phyloP scores from a whole-genome alignment of 2,888 invertebrate species.

The Papilio gigon region DNA sequence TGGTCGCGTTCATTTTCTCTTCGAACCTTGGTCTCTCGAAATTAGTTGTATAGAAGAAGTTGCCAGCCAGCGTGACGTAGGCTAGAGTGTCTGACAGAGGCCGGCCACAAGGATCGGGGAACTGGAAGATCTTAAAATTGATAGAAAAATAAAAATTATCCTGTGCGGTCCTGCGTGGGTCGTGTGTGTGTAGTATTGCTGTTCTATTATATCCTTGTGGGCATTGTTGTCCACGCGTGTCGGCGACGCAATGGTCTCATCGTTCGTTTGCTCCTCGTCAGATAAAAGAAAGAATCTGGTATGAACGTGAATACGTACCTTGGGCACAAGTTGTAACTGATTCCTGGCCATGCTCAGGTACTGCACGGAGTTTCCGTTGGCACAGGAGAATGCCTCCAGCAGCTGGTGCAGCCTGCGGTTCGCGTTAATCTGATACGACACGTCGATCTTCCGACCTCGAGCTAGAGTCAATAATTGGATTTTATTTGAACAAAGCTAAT shows the following conservation, averaged over 20 bases:
- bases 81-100: conserved; percentile 56
- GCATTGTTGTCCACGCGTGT: too few relatives aligned
- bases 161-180: too few relatives aligned
- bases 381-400: not conserved
- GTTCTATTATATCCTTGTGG: too few relatives aligned
- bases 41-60: conserved; percentile 63
- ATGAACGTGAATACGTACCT: too few relatives aligned
- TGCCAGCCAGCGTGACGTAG: conserved; percentile 79
- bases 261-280: too few relatives aligned
- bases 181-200: too few relatives aligned
- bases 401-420: conserved; percentile 10
- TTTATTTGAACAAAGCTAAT: not conserved
- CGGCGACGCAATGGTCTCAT: too few relatives aligned
- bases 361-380: conserved; percentile 41
- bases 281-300: too few relatives aligned
- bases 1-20: conserved; percentile 59
- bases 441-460: not conserved
- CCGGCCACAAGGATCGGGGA: not conserved
- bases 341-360: conserved; percentile 69
- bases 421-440: conserved; percentile 9
- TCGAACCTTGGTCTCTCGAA: conserved; percentile 53
- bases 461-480: not conserved
- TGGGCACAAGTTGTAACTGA: conserved; percentile 57
- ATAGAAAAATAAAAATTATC: conserved; percentile 20
- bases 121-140: not conserved